These are phyloP conservation scores for Enteromius viviparus DNA, from an alignment of 2,797 vertebrate genomes.

Conservation along the genomic window DNA sequence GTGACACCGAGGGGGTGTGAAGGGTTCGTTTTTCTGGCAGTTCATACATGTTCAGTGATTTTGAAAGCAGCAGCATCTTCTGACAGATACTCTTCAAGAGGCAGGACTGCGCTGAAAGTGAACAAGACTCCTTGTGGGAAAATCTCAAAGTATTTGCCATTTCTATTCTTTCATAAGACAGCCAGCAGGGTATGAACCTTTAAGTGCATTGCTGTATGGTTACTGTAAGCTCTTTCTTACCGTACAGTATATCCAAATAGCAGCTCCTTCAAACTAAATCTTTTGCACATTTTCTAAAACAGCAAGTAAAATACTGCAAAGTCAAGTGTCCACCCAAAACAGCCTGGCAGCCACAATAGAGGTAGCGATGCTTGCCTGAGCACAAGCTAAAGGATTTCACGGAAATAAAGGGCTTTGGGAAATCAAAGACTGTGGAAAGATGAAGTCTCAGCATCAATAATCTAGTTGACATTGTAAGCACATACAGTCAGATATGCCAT, in stretches of 20 bases:
- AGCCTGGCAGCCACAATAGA: background rate
- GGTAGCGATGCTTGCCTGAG: background rate
- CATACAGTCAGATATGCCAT: background rate
- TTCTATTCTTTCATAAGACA: background rate
- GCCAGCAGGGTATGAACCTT: background rate
- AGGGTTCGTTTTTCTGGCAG: background rate
- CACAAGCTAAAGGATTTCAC: background rate
- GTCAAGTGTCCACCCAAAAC: background rate
- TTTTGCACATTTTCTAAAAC: background rate
- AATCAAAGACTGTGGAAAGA: background rate
- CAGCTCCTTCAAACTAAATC: background rate
- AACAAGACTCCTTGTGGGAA: background rate
- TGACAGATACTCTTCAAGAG: background rate
- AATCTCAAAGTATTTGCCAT: background rate
- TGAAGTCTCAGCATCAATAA: background rate
- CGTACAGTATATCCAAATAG: background rate
- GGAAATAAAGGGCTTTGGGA: constrained; percentile 14
- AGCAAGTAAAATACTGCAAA: background rate
- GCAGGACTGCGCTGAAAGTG: background rate
- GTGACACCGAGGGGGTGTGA: background rate
- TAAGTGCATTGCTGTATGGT: background rate
- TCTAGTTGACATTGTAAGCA: background rate
- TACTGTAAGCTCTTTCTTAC: background rate
- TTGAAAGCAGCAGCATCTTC: background rate
- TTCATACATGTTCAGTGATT: background rate